Conservation (phyloP, 1,140 invertebrate genomes). For the Drosophila carrolli region DNA sequence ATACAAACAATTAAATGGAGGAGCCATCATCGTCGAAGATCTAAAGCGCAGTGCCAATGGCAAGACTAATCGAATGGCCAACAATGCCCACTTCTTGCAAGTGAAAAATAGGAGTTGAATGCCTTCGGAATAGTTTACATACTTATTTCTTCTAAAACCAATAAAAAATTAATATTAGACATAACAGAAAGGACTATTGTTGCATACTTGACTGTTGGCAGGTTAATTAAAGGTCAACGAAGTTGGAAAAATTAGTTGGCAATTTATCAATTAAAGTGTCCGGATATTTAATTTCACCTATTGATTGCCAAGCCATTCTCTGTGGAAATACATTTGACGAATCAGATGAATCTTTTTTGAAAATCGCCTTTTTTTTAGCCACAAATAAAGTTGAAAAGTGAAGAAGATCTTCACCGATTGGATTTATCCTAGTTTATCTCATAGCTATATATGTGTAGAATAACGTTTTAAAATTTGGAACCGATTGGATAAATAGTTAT, state of each 20-base stretch:
- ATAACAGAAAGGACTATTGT: constrained; percentile 2
- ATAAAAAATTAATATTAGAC: no score
- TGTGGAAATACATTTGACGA: no score
- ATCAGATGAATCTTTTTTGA: no score
- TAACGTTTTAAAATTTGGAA: no score
- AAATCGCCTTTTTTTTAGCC: background rate
- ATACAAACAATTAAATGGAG: constrained; percentile 29
- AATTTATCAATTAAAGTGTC: no score
- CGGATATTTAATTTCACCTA: constrained; percentile 36
- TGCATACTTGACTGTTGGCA: constrained; percentile 4
- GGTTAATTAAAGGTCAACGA: constrained; percentile 60
- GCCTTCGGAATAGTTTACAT: background rate
- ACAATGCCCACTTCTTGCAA: constrained; percentile 13
- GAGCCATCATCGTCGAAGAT: constrained; percentile 25
- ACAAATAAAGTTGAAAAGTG: no score
- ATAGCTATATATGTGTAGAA: no score
- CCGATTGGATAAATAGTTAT: no score
- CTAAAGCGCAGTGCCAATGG: constrained; percentile 21
- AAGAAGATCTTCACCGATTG: no score
- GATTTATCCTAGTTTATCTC: no score
- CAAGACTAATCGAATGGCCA: constrained; percentile 30
- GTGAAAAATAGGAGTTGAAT: background rate
- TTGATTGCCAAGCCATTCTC: background rate
- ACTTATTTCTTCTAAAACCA: no score
- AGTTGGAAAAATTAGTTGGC: no score